These are phyloP conservation scores for Coendou prehensilis DNA, from an alignment of 2,797 vertebrate genomes.

Conservation along the genomic window DNA sequence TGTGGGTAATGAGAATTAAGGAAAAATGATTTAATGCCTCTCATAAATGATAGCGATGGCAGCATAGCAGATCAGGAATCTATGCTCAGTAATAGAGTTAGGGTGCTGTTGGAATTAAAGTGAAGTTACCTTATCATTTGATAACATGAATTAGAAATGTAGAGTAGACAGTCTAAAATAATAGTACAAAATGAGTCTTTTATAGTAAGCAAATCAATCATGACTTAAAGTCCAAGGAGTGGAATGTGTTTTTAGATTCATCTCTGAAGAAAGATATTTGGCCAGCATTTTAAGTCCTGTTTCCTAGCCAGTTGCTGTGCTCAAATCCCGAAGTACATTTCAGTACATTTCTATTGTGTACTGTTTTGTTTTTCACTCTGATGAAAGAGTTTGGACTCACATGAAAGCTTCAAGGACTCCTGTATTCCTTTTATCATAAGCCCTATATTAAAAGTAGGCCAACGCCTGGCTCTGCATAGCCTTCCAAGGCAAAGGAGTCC, in stretches of 20 bases:
- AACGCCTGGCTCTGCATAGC: neutral
- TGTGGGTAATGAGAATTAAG: neutral
- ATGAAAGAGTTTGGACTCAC: neutral
- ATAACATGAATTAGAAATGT: conserved; percentile 57
- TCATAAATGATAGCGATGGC: neutral
- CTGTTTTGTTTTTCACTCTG: neutral
- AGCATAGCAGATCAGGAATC: neutral
- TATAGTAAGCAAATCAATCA: conserved; percentile 15
- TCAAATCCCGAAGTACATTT: neutral
- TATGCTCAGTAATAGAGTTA: neutral
- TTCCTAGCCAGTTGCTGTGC: conserved; percentile 46
- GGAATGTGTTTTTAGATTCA: conserved; percentile 21
- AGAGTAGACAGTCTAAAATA: conserved; percentile 53
- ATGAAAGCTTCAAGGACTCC: neutral
- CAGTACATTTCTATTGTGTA: neutral
- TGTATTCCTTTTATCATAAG: neutral
- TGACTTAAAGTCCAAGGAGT: conserved; percentile 35
- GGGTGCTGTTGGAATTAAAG: neutral
- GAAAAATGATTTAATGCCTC: neutral
- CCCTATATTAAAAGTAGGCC: neutral
- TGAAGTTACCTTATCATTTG: neutral
- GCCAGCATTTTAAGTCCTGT: neutral
- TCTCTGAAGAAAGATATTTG: conserved; percentile 49
- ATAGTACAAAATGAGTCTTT: conserved; percentile 23
- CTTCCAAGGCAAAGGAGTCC: neutral